Evolutionary conservation across 2,113 vertebrate species (phyloP), one percentile per base, ranked within the genome.

Genomic region (Climacteris rufus): DNA sequence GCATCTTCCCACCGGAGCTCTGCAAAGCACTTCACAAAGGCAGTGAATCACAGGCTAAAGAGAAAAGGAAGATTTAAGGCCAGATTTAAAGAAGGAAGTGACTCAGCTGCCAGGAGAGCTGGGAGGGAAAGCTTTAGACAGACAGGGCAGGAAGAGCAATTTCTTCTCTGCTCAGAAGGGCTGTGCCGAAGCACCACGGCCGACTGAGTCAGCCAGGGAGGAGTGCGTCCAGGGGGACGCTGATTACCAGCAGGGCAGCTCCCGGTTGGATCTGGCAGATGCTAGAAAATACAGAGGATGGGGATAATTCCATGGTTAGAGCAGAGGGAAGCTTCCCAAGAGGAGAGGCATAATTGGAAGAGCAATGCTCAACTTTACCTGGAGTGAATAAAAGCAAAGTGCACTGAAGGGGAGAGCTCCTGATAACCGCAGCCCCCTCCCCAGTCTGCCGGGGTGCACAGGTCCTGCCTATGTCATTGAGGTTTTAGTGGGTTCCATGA

Each of bases 51-150:
- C 57, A 61, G 52, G n/a, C 79, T 3, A 7, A 71, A 88, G 40
- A 89, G 90, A 92, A 95, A 93, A 90, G 61, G 40, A 89, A 96
- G 94, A 88, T 96, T 87, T 96, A 93, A 95, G 72, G 56, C 63
- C 83, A 96, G 94, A 94, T 92, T 93, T 92, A 53, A 93, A 94
- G 88, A 92, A 94, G 92, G 95, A 95, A 96, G 88, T 94, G 94
- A 96, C 90, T 97, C 93, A 95, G 79, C 90, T 45, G 11, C 77
- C 0, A 1, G 72, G 69, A 95, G 77, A 69, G 57, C 54, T 81
- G 6, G 57, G 13, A 40, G 64, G 60, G 56, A 75, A 69, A 89
- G 94, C 83, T 94, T 76, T 79, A 95, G 74, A 83, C 68, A 93
- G 94, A 77, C 39, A 87, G 91, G 94, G 93, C 83, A 95, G 91